These are phyloP conservation scores for Pseudochromis fuscus DNA, from an alignment of 2,797 vertebrate species.

Conservation along the genomic window DNA sequence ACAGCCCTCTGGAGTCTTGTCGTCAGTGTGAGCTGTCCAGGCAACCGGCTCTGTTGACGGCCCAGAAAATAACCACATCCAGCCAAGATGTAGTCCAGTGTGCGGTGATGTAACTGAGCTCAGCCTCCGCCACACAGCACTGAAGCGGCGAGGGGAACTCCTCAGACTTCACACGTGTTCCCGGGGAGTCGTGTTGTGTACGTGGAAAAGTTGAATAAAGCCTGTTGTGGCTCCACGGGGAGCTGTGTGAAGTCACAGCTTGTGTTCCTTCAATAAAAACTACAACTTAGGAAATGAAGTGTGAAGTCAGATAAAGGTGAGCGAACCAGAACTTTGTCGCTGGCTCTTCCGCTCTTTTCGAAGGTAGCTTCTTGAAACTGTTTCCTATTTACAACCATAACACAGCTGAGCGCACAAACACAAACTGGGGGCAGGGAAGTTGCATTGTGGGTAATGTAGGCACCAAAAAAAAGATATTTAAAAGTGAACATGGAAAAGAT, in stretches of 20 bases:
- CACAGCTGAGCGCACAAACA: too few relatives aligned
- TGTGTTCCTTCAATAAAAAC: background rate
- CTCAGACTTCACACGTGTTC: background rate
- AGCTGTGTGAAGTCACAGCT: background rate
- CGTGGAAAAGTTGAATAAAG: background rate
- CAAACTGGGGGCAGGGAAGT: background rate
- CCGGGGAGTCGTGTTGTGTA: too few relatives aligned
- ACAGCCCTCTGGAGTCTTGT: background rate
- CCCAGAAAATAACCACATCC: background rate
- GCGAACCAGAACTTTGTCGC: background rate
- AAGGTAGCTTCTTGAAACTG: too few relatives aligned
- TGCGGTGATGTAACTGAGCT: background rate
- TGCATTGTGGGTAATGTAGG: background rate
- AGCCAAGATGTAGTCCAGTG: background rate
- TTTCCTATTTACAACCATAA: too few relatives aligned
- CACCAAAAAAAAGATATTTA: background rate
- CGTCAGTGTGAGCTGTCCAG: conserved; percentile 18
- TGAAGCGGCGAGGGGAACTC: background rate
- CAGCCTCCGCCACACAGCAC: background rate
- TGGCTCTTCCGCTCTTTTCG: too few relatives aligned
- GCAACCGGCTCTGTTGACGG: background rate
- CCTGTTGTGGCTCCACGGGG: background rate
- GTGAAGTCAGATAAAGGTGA: background rate
- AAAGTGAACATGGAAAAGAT: too few relatives aligned
- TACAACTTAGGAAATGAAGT: background rate